phyloP scores from a whole-genome alignment of 1,140 invertebrate genomes.

The Trachymyrmex septentrionalis region DNA sequence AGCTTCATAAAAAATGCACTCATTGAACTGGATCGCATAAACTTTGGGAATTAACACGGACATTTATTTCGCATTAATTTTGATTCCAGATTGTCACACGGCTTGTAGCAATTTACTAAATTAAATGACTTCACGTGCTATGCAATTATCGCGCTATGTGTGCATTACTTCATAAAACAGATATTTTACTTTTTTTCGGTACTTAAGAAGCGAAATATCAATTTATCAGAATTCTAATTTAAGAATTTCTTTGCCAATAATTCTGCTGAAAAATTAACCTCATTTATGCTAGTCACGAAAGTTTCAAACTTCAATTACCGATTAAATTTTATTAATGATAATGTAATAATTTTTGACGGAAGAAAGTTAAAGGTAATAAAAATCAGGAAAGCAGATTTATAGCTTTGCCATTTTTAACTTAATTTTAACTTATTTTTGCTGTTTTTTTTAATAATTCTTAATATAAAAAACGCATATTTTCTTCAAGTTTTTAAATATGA shows the following conservation, averaged over 20 bases:
- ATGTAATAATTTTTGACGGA: not conserved
- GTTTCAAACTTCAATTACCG: not conserved
- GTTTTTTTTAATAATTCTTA: not conserved
- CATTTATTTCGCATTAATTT: constrained; percentile 18
- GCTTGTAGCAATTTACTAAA: not conserved
- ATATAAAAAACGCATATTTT: constrained; percentile 14
- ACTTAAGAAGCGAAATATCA: not conserved
- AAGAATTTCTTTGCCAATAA: not conserved
- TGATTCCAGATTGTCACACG: constrained; percentile 2
- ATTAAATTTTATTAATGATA: not conserved
- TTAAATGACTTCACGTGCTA: not conserved
- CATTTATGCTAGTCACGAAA: not conserved
- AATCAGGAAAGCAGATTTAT: not conserved
- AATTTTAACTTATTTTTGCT: not conserved
- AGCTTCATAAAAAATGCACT: not conserved
- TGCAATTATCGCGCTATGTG: not conserved
- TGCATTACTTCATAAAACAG: not conserved
- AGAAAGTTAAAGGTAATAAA: not conserved
- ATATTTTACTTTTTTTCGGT: not conserved
- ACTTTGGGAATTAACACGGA: not conserved
- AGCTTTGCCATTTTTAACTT: not conserved
- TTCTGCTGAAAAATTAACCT: not conserved
- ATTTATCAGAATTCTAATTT: constrained; percentile 31
- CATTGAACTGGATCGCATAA: not conserved
- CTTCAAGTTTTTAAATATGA: not conserved